phyloP scores from a whole-genome alignment of 2,797 vertebrate species.

The Lagocephalus sceleratus region DNA sequence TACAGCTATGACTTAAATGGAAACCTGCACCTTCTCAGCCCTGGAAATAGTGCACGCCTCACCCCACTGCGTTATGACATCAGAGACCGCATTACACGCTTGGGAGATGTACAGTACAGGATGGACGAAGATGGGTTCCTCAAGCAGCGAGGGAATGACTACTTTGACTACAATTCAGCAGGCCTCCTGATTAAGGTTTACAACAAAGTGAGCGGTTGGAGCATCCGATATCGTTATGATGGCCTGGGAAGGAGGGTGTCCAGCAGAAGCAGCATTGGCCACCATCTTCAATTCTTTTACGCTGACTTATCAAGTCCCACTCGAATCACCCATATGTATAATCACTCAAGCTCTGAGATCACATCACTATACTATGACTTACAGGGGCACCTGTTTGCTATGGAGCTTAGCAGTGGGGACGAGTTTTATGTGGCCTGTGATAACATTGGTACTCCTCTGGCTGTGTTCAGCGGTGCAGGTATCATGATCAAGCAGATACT shows the following conservation, averaged over 20 bases:
- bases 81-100: slow-evolving; percentile 89
- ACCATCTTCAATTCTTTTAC: slow-evolving; percentile 97
- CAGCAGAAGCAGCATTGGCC: slow-evolving; percentile 84
- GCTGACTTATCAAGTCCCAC: slow-evolving; percentile 93
- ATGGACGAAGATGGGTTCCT: slow-evolving; percentile 97
- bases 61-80: slow-evolving; percentile 93
- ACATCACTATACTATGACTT: slow-evolving; percentile 97
- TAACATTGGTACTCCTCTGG: slow-evolving; percentile 94
- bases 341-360: slow-evolving; percentile 97
- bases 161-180: slow-evolving; percentile 95
- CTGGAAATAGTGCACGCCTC: slow-evolving; percentile 92
- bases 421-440: slow-evolving; percentile 98
- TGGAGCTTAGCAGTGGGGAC: slow-evolving; percentile 96
- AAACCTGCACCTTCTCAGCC: slow-evolving; percentile 93
- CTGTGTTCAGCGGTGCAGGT: slow-evolving; percentile 93
- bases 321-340: slow-evolving; percentile 96
- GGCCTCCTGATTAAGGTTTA: slow-evolving; percentile 92
- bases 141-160: slow-evolving; percentile 87
- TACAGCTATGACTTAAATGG: slow-evolving; percentile 98
- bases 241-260: slow-evolving; percentile 93
- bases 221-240: slow-evolving; percentile 90
- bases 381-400: slow-evolving; percentile 96
- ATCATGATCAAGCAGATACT: slow-evolving; percentile 97
- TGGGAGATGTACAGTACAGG: slow-evolving; percentile 92
- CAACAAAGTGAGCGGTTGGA: slow-evolving; percentile 88